Evolutionary conservation across 1,140 invertebrate species (phyloP).

Genomic region (Lamellibrachia luymesi): DNA sequence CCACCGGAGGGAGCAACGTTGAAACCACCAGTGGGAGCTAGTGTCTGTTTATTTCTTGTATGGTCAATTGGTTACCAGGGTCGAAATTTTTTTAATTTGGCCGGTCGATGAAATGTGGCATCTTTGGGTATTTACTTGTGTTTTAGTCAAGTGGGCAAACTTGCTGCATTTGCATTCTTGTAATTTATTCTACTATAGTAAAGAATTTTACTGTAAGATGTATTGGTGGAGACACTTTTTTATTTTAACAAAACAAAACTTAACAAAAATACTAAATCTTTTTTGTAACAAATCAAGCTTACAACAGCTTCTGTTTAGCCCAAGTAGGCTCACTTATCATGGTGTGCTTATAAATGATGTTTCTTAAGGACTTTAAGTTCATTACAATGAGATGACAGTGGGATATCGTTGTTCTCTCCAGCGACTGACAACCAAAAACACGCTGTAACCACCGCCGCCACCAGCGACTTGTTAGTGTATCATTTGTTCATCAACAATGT

Average conservation of each 20-base stretch:
- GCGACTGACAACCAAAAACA: not conserved
- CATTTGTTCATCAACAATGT: conserved; percentile 6
- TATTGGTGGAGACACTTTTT: not conserved
- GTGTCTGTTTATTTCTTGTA: not conserved
- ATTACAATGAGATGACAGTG: not conserved
- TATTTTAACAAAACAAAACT: not conserved
- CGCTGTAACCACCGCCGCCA: not conserved
- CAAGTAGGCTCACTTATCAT: not conserved
- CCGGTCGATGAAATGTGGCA: not conserved
- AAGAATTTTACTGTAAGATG: not conserved
- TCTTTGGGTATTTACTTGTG: not conserved
- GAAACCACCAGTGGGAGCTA: not conserved
- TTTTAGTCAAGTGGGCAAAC: not conserved
- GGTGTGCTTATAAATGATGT: not conserved
- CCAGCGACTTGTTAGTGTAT: not conserved
- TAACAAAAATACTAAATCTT: not conserved
- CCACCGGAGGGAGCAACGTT: not conserved
- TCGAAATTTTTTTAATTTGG: not conserved
- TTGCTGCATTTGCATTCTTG: not conserved
- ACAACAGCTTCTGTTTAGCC: not conserved
- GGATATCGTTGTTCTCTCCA: not conserved
- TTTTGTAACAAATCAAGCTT: not conserved
- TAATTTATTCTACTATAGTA: not conserved
- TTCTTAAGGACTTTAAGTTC: not conserved
- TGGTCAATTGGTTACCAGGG: not conserved